phyloP scores from a whole-genome alignment of 1,140 invertebrate species.

The Mycetomoellerius zeteki region DNA sequence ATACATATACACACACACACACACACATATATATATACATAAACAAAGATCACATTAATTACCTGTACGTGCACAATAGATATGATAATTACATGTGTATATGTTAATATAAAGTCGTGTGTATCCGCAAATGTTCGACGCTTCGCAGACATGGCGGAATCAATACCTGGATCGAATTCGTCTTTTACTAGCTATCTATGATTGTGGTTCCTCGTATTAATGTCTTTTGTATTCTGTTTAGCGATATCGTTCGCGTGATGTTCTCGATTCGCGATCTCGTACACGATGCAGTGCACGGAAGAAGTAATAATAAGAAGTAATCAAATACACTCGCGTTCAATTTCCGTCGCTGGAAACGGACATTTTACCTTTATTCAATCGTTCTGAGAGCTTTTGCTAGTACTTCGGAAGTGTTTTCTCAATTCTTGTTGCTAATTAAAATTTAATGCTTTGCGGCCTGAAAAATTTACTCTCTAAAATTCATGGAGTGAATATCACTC shows the following conservation, averaged over 20 bases:
- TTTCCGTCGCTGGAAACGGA: slow-evolving; percentile 18
- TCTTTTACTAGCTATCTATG: slow-evolving; percentile 25
- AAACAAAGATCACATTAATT: slow-evolving; percentile 50
- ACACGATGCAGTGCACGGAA: slow-evolving; percentile 31
- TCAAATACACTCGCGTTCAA: not conserved
- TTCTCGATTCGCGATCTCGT: slow-evolving; percentile 24
- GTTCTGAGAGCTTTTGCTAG: not conserved
- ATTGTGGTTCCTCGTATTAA: slow-evolving; percentile 49
- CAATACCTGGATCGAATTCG: not conserved
- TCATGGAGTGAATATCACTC: too few species aligned
- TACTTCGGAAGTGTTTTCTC: not conserved
- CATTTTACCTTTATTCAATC: not conserved
- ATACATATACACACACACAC: slow-evolving; percentile 10
- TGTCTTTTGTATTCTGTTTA: slow-evolving; percentile 40
- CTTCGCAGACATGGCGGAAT: not conserved
- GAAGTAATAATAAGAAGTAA: slow-evolving; percentile 40
- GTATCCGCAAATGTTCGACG: slow-evolving; percentile 72
- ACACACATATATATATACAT: not conserved
- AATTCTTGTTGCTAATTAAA: slow-evolving; percentile 19
- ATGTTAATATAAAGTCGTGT: slow-evolving; percentile 72
- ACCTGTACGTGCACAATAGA: slow-evolving; percentile 76
- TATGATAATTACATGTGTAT: slow-evolving; percentile 74
- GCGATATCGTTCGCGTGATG: slow-evolving; percentile 14
- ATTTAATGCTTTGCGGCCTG: slow-evolving; percentile 42
- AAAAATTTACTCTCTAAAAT: not conserved